Evolutionary conservation across 2,113 vertebrate genomes (phyloP).

Genomic region (Oncorhynchus mykiss): DNA sequence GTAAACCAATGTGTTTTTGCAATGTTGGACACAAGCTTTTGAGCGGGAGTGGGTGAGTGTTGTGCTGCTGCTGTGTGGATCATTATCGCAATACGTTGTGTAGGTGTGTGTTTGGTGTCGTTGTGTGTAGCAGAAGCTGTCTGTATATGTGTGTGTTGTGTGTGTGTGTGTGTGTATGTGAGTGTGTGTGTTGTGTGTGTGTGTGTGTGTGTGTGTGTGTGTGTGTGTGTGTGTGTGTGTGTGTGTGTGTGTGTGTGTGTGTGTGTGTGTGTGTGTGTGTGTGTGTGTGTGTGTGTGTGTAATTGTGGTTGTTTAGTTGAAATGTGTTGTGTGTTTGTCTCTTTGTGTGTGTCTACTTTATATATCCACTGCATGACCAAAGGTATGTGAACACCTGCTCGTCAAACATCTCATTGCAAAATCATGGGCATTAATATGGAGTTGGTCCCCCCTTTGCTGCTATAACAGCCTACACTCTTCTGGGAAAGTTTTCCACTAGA

Average conservation of each 20-base stretch:
- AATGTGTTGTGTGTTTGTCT: too few relatives aligned
- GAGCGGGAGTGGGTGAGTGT: slow-evolving; percentile 55
- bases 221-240: background rate
- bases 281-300: background rate
- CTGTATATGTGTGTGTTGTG: background rate
- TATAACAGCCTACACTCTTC: too few relatives aligned
- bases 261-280: background rate
- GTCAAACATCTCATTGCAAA: too few relatives aligned
- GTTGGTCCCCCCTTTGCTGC: too few relatives aligned
- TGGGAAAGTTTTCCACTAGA: too few relatives aligned
- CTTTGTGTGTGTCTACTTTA: background rate
- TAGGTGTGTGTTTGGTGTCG: background rate
- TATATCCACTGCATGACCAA: background rate
- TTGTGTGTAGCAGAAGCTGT: background rate
- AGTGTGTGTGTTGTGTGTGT: background rate
- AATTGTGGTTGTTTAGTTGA: background rate
- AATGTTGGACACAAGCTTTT: slow-evolving; percentile 48
- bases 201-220: background rate
- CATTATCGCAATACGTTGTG: background rate
- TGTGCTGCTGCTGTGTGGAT: slow-evolving; percentile 26
- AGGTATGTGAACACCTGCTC: too few relatives aligned
- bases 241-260: background rate
- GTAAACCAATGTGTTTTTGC: slow-evolving; percentile 14
- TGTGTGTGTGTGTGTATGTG: background rate
- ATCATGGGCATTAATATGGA: too few relatives aligned